Percentiles rank a stretch among this genome's conserved stretches.
These are phyloP conservation scores for Geotrupes spiniger DNA, from an alignment of 2,888 invertebrate species.

Conservation along the genomic window DNA sequence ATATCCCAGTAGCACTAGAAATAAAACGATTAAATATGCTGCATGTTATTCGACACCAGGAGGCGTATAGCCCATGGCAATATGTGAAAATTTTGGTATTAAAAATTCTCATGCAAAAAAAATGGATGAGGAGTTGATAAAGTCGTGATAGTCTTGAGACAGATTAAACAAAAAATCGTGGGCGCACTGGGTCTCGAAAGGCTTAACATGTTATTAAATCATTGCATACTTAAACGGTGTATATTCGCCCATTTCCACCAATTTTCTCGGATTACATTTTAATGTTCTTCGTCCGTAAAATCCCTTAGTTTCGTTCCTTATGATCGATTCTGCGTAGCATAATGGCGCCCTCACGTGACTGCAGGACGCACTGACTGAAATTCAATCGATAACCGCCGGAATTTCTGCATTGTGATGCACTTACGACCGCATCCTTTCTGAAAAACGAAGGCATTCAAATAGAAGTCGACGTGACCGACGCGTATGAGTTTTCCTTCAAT, in stretches of 20 bases:
- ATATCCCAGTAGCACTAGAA: too few relatives aligned
- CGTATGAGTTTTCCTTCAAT: slow-evolving; percentile 56
- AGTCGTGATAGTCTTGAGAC: too few relatives aligned
- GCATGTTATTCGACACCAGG: too few relatives aligned
- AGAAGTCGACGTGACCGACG: slow-evolving; percentile 58
- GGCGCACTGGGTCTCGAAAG: too few relatives aligned
- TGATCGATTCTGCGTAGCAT: slow-evolving; percentile 61
- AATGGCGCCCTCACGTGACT: slow-evolving; percentile 59
- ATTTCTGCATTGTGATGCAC: slow-evolving; percentile 16
- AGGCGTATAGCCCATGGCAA: too few relatives aligned
- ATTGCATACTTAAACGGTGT: slow-evolving; percentile 10
- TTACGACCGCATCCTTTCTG: slow-evolving; percentile 59
- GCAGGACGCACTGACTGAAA: slow-evolving; percentile 57
- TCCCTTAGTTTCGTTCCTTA: slow-evolving; percentile 49
- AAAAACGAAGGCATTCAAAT: slow-evolving; percentile 56
- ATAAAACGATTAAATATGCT: too few relatives aligned
- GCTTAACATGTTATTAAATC: too few relatives aligned
- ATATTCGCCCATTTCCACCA: slow-evolving; percentile 20
- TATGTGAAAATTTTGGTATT: too few relatives aligned
- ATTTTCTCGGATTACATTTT: not conserved
- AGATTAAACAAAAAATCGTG: too few relatives aligned
- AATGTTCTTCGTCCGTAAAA: slow-evolving; percentile 55
- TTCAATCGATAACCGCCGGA: not conserved
- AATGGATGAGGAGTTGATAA: too few relatives aligned
- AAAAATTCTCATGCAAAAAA: too few relatives aligned